A percentile compares a stretch with the other conserved stretches of the same genome.
Conservation (phyloP, 2,113 vertebrate species). For the Chaetops frenatus region DNA sequence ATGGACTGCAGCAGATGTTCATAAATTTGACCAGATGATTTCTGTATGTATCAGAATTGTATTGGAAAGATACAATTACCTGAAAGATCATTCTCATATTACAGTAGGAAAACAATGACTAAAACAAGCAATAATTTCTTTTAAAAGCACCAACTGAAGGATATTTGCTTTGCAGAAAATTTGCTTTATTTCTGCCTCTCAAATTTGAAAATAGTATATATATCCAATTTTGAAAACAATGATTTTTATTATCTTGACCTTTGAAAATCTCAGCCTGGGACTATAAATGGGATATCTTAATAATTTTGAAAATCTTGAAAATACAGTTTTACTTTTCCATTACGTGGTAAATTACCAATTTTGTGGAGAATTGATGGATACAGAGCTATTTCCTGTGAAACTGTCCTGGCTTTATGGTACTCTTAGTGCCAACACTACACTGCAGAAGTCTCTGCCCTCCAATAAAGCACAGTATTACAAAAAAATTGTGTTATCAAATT, state of each 20-base stretch:
- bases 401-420: neutral
- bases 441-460: neutral
- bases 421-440: neutral
- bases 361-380: neutral
- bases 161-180: neutral
- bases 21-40: neutral
- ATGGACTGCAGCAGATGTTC: rapidly evolving
- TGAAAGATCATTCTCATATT: neutral
- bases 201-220: neutral
- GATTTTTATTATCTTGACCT: neutral
- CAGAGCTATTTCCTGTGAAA: neutral
- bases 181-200: neutral
- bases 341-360: neutral
- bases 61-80: neutral
- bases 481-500: neutral
- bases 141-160: neutral
- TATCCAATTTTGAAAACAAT: neutral
- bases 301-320: neutral
- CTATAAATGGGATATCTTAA: neutral
- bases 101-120: neutral
- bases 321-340: neutral
- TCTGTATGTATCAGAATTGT: neutral
- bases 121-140: neutral
- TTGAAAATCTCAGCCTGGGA: neutral
- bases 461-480: neutral